A percentile compares a stretch with the other conserved stretches of the same genome.
These are phyloP conservation scores for Smutsia gigantea DNA, from an alignment of 2,797 vertebrate genomes.

Conservation along the genomic window DNA sequence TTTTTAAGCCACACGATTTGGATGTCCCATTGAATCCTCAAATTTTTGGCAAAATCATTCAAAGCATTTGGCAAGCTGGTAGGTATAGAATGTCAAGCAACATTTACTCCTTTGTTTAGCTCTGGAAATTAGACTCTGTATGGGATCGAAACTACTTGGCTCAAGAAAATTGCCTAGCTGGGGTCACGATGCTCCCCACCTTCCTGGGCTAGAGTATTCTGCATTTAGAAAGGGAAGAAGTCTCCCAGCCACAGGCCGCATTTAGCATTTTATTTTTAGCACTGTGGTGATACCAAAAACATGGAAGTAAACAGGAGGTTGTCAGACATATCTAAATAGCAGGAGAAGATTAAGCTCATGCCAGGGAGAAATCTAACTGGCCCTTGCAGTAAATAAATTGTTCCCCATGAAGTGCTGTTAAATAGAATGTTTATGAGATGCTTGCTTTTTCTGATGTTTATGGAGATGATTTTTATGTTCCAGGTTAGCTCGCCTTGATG, in stretches of 20 bases:
- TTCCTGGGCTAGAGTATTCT: conserved; percentile 70
- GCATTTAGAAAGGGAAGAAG: conserved; percentile 82
- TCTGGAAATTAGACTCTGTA: conserved; percentile 59
- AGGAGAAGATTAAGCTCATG: conserved; percentile 82
- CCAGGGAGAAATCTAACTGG: conserved; percentile 73
- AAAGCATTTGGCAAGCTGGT: conserved; percentile 58
- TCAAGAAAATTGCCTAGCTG: conserved; percentile 57
- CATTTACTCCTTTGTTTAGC: conserved; percentile 73
- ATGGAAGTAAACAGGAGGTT: conserved; percentile 87
- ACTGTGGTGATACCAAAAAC: conserved; percentile 84
- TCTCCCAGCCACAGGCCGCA: conserved; percentile 80
- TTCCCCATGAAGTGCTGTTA: conserved; percentile 73
- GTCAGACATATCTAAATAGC: conserved; percentile 86
- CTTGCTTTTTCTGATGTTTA: conserved; percentile 81
- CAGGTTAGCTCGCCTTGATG: conserved; percentile 79
- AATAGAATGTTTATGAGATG: conserved; percentile 79
- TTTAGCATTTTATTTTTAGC: conserved; percentile 89
- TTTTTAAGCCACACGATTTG: neutral
- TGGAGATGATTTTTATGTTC: conserved; percentile 79
- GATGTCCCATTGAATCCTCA: conserved; percentile 34
- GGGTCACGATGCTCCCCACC: conserved; percentile 53
- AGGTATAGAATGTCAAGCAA: conserved; percentile 16
- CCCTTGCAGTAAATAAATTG: conserved; percentile 74
- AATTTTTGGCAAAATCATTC: conserved; percentile 61
- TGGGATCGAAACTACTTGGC: conserved; percentile 55